Evolutionary conservation across 2,113 vertebrate genomes (phyloP).

Genomic region (Chaetodon auriga): DNA sequence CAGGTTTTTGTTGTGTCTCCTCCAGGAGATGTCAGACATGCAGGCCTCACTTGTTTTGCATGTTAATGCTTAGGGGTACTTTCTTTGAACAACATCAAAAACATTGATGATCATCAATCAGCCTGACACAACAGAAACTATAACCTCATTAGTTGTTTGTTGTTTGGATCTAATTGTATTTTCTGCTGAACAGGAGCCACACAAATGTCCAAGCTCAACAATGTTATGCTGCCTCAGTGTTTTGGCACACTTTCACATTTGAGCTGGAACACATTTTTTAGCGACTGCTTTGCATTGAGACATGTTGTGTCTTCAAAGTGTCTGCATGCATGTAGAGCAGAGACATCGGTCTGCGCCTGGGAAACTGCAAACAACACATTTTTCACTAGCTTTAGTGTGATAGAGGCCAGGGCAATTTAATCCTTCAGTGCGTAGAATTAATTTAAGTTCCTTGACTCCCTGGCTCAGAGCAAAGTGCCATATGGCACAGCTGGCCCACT

Average conservation of each 20-base stretch:
- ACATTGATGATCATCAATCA: background rate
- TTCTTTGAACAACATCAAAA: conserved; percentile 10
- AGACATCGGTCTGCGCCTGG: conserved; percentile 24
- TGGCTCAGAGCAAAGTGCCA: conserved; percentile 60
- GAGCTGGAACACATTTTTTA: background rate
- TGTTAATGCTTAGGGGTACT: background rate
- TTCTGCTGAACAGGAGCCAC: background rate
- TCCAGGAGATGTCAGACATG: conserved; percentile 15
- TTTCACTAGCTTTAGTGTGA: conserved; percentile 57
- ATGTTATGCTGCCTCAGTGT: background rate
- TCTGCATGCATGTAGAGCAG: conserved; percentile 14
- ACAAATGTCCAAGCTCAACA: background rate
- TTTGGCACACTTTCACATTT: background rate
- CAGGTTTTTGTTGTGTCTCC: conserved; percentile 20
- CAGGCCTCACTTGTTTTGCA: background rate
- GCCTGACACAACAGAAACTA: background rate
- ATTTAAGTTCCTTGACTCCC: conserved; percentile 76
- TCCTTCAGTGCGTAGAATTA: conserved; percentile 70
- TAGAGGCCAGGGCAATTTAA: conserved; percentile 63
- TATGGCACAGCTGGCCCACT: conserved; percentile 60
- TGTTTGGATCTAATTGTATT: conserved; percentile 19
- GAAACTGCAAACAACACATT: conserved; percentile 55
- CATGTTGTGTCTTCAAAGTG: background rate
- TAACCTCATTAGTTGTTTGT: conserved; percentile 17
- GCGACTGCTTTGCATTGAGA: background rate